Percentiles rank a stretch among this genome's conserved stretches.
Conservation (phyloP, 2,888 invertebrate genomes). For the Panzeria rudis region DNA sequence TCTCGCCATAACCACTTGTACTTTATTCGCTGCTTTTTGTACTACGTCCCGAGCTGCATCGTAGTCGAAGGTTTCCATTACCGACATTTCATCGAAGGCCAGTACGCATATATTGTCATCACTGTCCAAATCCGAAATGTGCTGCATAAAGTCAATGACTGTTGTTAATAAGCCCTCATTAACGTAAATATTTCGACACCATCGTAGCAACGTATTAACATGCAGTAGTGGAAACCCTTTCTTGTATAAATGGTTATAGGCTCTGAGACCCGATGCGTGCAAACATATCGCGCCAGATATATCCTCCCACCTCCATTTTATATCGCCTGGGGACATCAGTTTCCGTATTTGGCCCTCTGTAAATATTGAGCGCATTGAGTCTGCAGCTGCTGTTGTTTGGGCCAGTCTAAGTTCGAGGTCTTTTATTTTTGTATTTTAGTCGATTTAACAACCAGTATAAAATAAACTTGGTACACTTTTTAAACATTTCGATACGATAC, state of each 20-base stretch:
- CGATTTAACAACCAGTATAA: too few species aligned
- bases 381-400: too few species aligned
- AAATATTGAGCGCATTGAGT: not conserved
- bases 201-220: not conserved
- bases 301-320: too few species aligned
- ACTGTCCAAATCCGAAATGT: not conserved
- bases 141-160: not conserved
- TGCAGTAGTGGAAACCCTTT: too few species aligned
- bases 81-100: conserved; percentile 54
- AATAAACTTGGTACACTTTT: too few species aligned
- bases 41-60: conserved; percentile 31
- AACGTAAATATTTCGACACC: not conserved
- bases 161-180: not conserved
- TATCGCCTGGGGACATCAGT: not conserved
- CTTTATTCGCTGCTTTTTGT: conserved; percentile 29
- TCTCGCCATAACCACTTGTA: conserved; percentile 56
- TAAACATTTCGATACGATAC: too few species aligned
- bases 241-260: too few species aligned
- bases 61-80: conserved; percentile 55
- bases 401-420: too few species aligned
- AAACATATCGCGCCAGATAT: too few species aligned
- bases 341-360: not conserved
- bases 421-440: too few species aligned
- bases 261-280: too few species aligned
- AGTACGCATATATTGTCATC: conserved; percentile 50